A percentile compares a stretch with the other conserved stretches of the same genome.
Conservation (phyloP, 2,888 invertebrate genomes). For the Troilus luridus region DNA sequence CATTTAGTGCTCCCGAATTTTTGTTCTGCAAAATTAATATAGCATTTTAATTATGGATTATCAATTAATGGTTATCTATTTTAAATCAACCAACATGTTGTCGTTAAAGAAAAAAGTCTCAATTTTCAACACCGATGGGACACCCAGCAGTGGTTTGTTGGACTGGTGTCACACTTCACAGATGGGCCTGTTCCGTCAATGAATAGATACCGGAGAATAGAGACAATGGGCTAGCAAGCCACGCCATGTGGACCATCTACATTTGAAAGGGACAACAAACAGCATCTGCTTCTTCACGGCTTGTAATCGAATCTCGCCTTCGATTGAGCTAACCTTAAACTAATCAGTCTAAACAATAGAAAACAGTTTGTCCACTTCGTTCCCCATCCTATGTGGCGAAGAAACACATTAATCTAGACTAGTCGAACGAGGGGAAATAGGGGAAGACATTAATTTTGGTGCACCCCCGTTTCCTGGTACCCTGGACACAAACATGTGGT, state of each 20-base stretch:
- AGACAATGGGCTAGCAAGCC: constrained; percentile 32
- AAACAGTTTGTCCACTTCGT: background rate
- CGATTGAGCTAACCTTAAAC: constrained; percentile 32
- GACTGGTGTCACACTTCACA: constrained; percentile 10
- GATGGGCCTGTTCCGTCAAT: constrained; percentile 26
- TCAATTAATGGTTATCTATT: too few relatives aligned
- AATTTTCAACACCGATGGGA: background rate
- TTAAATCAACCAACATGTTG: too few relatives aligned
- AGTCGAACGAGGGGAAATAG: too few relatives aligned
- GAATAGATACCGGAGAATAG: constrained; percentile 37
- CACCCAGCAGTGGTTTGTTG: background rate
- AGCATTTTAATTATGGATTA: too few relatives aligned
- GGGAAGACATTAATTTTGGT: too few relatives aligned
- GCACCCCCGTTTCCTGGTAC: too few relatives aligned
- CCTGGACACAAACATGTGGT: too few relatives aligned
- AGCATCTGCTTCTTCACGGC: constrained; percentile 44
- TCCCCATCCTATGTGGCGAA: background rate
- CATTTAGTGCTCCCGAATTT: too few relatives aligned
- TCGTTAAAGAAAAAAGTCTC: too few relatives aligned
- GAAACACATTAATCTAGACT: background rate
- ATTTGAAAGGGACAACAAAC: constrained; percentile 43
- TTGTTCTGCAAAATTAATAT: too few relatives aligned
- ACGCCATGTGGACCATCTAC: constrained; percentile 41
- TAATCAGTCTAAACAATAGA: constrained; percentile 7
- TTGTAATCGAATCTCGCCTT: constrained; percentile 15